A percentile compares a stretch with the other conserved stretches of the same genome.
Conservation (phyloP, 1,140 invertebrate genomes). For the Aphelinus certus region DNA sequence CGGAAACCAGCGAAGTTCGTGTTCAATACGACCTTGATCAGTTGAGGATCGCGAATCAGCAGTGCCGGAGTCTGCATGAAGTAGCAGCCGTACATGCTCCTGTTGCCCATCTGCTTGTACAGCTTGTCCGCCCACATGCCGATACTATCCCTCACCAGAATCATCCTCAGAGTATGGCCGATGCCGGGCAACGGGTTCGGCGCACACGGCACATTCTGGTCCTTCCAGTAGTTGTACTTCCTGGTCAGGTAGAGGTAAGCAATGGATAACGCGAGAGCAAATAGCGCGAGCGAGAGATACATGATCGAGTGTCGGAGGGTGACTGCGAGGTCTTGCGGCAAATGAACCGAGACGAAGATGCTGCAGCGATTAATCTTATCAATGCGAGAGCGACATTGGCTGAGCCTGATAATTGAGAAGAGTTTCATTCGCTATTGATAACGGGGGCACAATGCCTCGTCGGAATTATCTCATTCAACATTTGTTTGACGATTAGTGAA, state of each 20-base stretch:
- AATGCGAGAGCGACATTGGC: too few species aligned
- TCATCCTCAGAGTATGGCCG: slow-evolving; percentile 36
- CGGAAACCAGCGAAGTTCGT: slow-evolving; percentile 53
- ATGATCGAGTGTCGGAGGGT: background rate
- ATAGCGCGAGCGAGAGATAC: background rate
- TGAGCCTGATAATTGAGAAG: too few species aligned
- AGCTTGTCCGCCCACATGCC: slow-evolving; percentile 12
- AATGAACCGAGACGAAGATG: too few species aligned
- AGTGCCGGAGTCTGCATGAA: slow-evolving; percentile 48
- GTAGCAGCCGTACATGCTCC: slow-evolving; percentile 55
- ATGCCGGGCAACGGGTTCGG: slow-evolving; percentile 38
- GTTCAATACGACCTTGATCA: slow-evolving; percentile 54
- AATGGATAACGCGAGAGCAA: background rate
- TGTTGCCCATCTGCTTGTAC: slow-evolving; percentile 37
- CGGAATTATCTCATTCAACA: too few species aligned
- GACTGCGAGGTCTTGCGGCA: too few species aligned
- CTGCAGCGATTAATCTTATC: too few species aligned
- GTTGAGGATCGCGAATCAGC: slow-evolving; percentile 54
- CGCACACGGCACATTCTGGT: slow-evolving; percentile 57
- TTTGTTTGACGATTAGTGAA: too few species aligned
- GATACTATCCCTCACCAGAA: slow-evolving; percentile 36
- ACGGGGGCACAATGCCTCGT: too few species aligned
- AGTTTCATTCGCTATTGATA: too few species aligned
- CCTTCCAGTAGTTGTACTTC: slow-evolving; percentile 59
- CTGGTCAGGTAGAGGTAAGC: slow-evolving; percentile 46